Evolutionary conservation across 2,797 vertebrate genomes (phyloP), one percentile per base, ranked within the genome.

Genomic region (Cuniculus paca): DNA sequence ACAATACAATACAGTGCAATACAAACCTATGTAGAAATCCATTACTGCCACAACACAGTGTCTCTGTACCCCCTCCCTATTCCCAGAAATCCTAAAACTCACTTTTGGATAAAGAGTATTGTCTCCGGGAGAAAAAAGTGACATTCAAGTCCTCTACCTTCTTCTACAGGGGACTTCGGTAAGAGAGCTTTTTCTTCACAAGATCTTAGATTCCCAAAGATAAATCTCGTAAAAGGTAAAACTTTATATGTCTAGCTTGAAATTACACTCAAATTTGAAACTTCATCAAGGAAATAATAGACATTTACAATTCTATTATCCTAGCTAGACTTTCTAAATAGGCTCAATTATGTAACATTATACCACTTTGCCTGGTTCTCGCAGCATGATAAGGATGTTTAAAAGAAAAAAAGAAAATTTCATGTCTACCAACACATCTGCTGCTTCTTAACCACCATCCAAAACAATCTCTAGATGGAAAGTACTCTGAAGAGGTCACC

Each of bases 211-310:
- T 34, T 88, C 82, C 68, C 39, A 84, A 90, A 74, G 11, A 75
- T 8, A 92, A 84, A 91, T 61, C 60, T 79, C 36, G 50, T 34
- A 75, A 80, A 91, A 96, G 60, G 45, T 79, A 91, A 96, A 90
- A 61, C 6, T 22, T 82, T 70, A 6, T 36, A 94, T 19, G 6
- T 10, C 61, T 28, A 90, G 52, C 78, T 95, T 93, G 48, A 96
- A 94, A 95, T 92, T 80, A 78, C 28, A 82, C 17, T 63, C 42
- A 63, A 90, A 94, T 70, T 85, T 93, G 89, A 96, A 96, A 91
- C 26, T 72, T 93, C 72, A 78, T 58, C 54, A 75, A 96, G 63
- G 39, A 95, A 92, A 91, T 60, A 13, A 60, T 17, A 91, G 94
- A 74, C 52, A 88, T 90, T 83, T 74, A 80, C 74, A 91, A 68